Percentiles rank a stretch among this genome's conserved stretches.
phyloP scores from a whole-genome alignment of 2,113 vertebrate genomes.

The Entosphenus tridentatus region DNA sequence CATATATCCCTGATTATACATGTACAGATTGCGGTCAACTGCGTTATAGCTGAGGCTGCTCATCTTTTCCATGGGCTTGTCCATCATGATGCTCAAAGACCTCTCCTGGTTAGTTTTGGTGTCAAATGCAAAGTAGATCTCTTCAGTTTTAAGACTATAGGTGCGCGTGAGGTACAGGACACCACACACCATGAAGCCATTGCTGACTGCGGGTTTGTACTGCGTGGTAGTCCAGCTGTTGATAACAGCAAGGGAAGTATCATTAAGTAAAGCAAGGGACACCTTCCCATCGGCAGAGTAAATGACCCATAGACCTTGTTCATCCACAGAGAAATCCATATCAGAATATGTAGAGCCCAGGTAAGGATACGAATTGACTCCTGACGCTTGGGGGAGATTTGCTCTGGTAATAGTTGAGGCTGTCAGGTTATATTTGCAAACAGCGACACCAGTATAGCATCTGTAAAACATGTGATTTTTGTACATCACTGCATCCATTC shows the following conservation, averaged over 20 bases:
- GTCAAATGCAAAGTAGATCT: constrained; percentile 65
- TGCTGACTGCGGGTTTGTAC: constrained; percentile 42
- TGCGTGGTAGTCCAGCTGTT: constrained; percentile 49
- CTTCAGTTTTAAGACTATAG: constrained; percentile 24
- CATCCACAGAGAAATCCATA: constrained; percentile 37
- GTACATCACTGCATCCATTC: too few species aligned
- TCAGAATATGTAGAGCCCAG: constrained; percentile 23
- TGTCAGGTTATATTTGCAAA: too few species aligned
- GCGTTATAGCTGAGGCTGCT: constrained; percentile 31
- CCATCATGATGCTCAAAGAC: constrained; percentile 20
- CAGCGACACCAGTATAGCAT: too few species aligned
- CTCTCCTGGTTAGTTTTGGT: constrained; percentile 28
- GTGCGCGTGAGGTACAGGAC: constrained; percentile 53
- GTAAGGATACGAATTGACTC: constrained; percentile 14
- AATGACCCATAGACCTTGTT: constrained; percentile 77
- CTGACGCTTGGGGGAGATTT: constrained; percentile 10
- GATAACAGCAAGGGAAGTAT: constrained; percentile 52
- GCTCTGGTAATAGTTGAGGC: neutral
- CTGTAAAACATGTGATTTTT: too few species aligned
- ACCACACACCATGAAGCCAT: constrained; percentile 69
- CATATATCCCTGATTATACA: constrained; percentile 34
- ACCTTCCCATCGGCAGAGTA: constrained; percentile 72
- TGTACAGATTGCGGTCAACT: constrained; percentile 34
- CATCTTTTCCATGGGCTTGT: constrained; percentile 25
- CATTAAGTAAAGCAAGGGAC: constrained; percentile 71